Evolutionary conservation across 2,797 vertebrate genomes (phyloP).

Genomic region (Sitta carolinensis): DNA sequence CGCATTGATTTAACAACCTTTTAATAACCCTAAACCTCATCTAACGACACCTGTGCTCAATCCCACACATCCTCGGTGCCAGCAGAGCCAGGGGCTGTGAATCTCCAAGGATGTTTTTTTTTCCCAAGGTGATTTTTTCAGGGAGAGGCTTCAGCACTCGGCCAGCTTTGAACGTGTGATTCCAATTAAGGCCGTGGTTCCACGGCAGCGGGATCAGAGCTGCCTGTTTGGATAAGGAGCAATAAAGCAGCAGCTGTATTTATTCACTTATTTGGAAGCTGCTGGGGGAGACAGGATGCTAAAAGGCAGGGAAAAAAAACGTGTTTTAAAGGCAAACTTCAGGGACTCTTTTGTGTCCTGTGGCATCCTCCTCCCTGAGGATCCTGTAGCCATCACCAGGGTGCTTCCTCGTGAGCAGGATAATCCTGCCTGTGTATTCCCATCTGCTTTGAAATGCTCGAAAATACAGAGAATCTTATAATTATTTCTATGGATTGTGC

Average conservation of each 20-base stretch:
- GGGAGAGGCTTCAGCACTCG: not conserved
- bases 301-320: not conserved
- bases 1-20: not conserved
- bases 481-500: not conserved
- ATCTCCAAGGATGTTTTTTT: not conserved
- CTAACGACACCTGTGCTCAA: accelerated
- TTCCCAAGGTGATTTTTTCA: not conserved
- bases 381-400: not conserved
- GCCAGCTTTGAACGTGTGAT: conserved; percentile 53
- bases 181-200: conserved; percentile 7
- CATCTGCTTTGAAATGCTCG: conserved; percentile 1
- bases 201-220: not conserved
- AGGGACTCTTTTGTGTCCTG: conserved; percentile 42
- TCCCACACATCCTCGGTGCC: not conserved
- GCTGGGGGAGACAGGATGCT: conserved; percentile 53
- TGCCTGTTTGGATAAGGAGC: conserved; percentile 55
- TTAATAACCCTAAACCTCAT: not conserved
- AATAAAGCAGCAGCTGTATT: conserved; percentile 66
- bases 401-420: not conserved
- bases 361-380: not conserved
- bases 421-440: not conserved
- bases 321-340: conserved; percentile 26
- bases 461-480: not conserved
- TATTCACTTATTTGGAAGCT: conserved; percentile 49
- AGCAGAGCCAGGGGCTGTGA: not conserved